These are phyloP conservation scores for Leucoma salicis DNA, from an alignment of 2,888 invertebrate genomes.

Conservation along the genomic window DNA sequence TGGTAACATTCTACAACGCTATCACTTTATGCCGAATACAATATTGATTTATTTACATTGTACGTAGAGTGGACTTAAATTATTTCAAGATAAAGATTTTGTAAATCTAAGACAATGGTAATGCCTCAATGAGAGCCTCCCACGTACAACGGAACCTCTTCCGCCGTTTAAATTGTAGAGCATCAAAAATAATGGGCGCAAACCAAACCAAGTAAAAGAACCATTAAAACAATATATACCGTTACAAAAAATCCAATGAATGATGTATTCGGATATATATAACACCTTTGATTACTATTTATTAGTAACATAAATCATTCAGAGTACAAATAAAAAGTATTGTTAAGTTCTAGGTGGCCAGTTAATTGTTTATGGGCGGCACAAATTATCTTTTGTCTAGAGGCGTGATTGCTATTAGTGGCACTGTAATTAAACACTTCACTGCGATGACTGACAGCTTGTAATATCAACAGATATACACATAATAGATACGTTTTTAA, in stretches of 20 bases:
- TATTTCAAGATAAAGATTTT: constrained; percentile 45
- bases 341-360: constrained; percentile 28
- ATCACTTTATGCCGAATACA: no score
- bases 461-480: constrained; percentile 46
- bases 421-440: constrained; percentile 42
- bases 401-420: constrained; percentile 46
- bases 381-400: constrained; percentile 40
- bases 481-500: constrained; percentile 57
- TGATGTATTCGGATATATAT: constrained; percentile 43
- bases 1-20: no score
- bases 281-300: constrained; percentile 43
- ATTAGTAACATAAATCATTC: constrained; percentile 51
- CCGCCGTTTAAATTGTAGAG: constrained; percentile 62
- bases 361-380: constrained; percentile 46
- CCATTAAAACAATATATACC: constrained; percentile 48
- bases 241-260: constrained; percentile 50
- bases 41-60: no score
- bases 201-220: constrained; percentile 56
- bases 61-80: no score
- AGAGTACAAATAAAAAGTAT: constrained; percentile 27
- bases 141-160: constrained; percentile 68
- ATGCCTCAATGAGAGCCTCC: constrained; percentile 52
- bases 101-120: constrained; percentile 49
- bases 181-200: constrained; percentile 58
- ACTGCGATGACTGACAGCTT: constrained; percentile 50